phyloP scores from a whole-genome alignment of 2,797 vertebrate genomes.

The Lacerta agilis region DNA sequence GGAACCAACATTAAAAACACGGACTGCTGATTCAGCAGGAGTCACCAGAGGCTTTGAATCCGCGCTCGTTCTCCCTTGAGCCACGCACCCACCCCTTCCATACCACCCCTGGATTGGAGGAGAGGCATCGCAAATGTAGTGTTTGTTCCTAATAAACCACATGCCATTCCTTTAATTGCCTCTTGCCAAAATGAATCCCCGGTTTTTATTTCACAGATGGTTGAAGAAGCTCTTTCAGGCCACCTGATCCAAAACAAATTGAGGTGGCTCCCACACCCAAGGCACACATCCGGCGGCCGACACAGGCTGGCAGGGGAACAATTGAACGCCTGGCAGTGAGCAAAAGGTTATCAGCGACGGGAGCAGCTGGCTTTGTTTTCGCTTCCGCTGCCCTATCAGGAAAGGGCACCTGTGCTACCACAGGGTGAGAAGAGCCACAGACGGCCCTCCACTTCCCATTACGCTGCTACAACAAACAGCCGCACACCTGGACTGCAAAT shows the following conservation, averaged over 20 bases:
- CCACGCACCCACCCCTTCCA: accelerated
- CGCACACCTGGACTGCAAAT: background rate
- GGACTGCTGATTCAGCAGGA: background rate
- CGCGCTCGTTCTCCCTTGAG: background rate
- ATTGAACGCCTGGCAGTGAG: slow-evolving; percentile 48
- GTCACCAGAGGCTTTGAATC: background rate
- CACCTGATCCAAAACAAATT: slow-evolving; percentile 63
- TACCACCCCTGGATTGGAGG: background rate
- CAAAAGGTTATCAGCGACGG: slow-evolving; percentile 61
- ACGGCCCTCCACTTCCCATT: background rate
- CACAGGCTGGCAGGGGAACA: slow-evolving; percentile 33
- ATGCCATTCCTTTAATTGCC: background rate
- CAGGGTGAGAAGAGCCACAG: background rate
- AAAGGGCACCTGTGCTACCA: slow-evolving; percentile 21
- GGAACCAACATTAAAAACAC: background rate
- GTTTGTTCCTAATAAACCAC: background rate
- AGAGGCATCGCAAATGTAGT: background rate
- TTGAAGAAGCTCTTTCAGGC: slow-evolving; percentile 36
- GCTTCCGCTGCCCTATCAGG: background rate
- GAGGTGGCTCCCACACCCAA: slow-evolving; percentile 40
- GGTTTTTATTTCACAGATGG: slow-evolving; percentile 25
- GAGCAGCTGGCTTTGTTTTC: slow-evolving; percentile 25
- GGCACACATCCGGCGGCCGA: slow-evolving; percentile 52
- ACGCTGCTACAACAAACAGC: background rate
- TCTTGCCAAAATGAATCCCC: background rate